Evolutionary conservation across 2,888 invertebrate genomes (phyloP), one percentile per base, ranked within the genome.

Genomic region (Cryptophagus acutangulus): DNA sequence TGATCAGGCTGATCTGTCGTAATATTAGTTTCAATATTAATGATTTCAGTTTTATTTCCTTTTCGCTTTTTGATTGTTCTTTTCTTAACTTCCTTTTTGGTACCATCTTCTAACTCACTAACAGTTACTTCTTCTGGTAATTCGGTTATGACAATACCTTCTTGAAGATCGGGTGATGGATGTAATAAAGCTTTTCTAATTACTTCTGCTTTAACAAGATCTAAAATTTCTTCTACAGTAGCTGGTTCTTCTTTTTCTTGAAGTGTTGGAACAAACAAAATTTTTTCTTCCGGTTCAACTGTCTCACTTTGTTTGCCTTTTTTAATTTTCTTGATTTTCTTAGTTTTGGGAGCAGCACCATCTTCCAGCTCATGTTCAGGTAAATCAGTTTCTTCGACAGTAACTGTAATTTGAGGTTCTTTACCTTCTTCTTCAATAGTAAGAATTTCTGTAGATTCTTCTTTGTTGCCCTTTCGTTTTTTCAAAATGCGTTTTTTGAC

Each of bases 1-100:
- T 58, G 52, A 17, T 61, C 55, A 17, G 58, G 43, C 8, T 65
- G 57, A 28, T 49, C 55, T 12, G 57, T 54, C 40, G 58, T 55
- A 51, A 67, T 65, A 14, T 66, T 59, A 16, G 71, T 72, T 30
- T 61, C 57, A 17, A 74, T 72, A 59, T 70, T 70, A 1, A 71
- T 72, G 9, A 71, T 55, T 53, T 74, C 73, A 36, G 61, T 56
- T 45, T 63, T 58, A 1, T 61, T 61, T 28, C 58, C 63, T 17
- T 59, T 57, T 3, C 59, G 48, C 51, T 63, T 57, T 40, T 58
- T 57, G 36, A 65, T 52, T 43, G 57, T 51, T 38, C 62, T 49
- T 52, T 58, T 59, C 41, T 50, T 61, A 34, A 59, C 44, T 16
- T 46, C 49, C 51, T 55, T 48, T 36, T 56, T 54, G 15, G 50